Conservation (phyloP, 2,888 invertebrate species). For the Reticulitermes lucifugus region DNA sequence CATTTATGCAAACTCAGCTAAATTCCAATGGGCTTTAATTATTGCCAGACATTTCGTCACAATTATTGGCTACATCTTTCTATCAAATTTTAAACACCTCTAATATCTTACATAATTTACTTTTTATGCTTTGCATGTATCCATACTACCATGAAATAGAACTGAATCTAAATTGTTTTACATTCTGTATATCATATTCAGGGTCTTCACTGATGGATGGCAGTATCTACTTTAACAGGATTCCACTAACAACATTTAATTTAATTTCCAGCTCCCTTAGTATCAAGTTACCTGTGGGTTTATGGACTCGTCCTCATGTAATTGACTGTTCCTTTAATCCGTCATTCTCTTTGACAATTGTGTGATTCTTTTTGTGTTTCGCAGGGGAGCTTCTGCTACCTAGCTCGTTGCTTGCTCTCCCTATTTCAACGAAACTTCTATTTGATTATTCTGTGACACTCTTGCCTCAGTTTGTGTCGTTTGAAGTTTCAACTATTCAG, state of each 20-base stretch:
- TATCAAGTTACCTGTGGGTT: conserved; percentile 14
- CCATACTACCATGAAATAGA: not conserved
- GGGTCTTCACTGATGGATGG: not conserved
- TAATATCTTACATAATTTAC: too few species aligned
- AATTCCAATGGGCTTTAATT: too few species aligned
- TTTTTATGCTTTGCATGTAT: too few species aligned
- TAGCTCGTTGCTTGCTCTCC: not conserved
- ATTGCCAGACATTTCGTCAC: too few species aligned
- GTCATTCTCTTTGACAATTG: conserved; percentile 11
- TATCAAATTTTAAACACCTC: too few species aligned
- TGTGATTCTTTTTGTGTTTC: not conserved
- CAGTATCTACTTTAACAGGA: not conserved
- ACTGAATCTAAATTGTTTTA: not conserved
- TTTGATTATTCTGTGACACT: not conserved
- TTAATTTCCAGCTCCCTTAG: not conserved
- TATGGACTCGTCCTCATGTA: not conserved
- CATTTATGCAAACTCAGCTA: too few species aligned
- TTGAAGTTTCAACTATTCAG: not conserved
- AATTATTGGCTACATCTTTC: too few species aligned
- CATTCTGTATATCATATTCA: not conserved
- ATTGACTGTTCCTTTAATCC: conserved; percentile 17
- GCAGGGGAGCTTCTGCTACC: not conserved
- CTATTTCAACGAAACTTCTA: not conserved
- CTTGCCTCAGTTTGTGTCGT: not conserved
- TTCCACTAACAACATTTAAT: conserved; percentile 7